A percentile compares a stretch with the other conserved stretches of the same genome.
Conservation (phyloP, 2,888 invertebrate genomes). For the Digitonthophagus gazella region DNA sequence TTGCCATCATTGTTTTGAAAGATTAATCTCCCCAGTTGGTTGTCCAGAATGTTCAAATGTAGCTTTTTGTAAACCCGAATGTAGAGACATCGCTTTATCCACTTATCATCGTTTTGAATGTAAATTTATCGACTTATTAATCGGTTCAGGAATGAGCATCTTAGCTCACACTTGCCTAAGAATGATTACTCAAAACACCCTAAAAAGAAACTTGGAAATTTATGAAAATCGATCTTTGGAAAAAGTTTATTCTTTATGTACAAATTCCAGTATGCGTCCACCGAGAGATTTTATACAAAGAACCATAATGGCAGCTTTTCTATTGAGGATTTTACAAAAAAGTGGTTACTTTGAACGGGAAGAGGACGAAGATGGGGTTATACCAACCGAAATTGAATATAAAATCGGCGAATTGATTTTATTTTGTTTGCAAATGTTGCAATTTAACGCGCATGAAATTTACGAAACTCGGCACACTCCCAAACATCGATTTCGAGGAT, state of each 20-base stretch:
- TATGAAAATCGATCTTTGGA: conserved; percentile 53
- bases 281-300: conserved; percentile 72
- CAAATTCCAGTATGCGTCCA: conserved; percentile 61
- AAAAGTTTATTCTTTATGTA: conserved; percentile 63
- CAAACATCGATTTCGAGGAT: conserved; percentile 54
- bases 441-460: conserved; percentile 85
- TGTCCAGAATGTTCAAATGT: conserved; percentile 74
- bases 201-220: conserved; percentile 54
- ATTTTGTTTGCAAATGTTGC: conserved; percentile 70
- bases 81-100: conserved; percentile 62
- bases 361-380: conserved; percentile 44
- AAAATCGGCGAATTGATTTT: conserved; percentile 65
- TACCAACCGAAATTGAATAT: conserved; percentile 56
- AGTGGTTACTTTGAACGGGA: conserved; percentile 61
- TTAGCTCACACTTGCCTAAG: conserved; percentile 72
- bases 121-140: conserved; percentile 68
- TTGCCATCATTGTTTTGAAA: conserved; percentile 76
- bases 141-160: conserved; percentile 77
- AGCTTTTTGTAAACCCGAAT: conserved; percentile 70
- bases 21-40: conserved; percentile 65
- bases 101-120: conserved; percentile 78
- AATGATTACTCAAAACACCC: conserved; percentile 69
- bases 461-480: conserved; percentile 61
- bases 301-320: conserved; percentile 73
- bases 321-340: conserved; percentile 69